Evolutionary conservation across 2,113 vertebrate species (phyloP), one percentile per base, ranked within the genome.

Genomic region (Notechis scutatus): DNA sequence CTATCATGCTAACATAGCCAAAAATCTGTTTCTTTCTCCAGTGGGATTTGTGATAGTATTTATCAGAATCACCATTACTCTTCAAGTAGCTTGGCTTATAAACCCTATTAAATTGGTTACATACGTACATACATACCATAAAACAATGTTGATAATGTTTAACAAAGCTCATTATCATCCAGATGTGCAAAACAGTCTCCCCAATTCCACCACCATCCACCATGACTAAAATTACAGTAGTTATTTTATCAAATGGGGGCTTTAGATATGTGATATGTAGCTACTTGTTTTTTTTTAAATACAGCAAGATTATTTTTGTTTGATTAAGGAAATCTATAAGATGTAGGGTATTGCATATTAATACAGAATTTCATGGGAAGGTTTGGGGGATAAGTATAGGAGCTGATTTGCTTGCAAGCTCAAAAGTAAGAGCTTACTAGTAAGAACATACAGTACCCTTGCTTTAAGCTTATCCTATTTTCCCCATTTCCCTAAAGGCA

Each of bases 11-110:
- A 56, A 61, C 23, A 21, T 56, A 0, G 64, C 74, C n/a, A 47
- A 94, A 87, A 56, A 8, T 89, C 52, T 87, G 90, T 59, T 3
- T 64, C 39, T 50, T 93, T 29, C 86, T 69, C 94, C 54, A 69
- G 4, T 23, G 87, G 93, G 34, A 95, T 26, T 92, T 92, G 21
- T 55, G n/a, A 74, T 55, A 69, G 29, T 91, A 56, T 54, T 39
- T 47, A 86, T 91, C 24, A 86, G 57, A 86, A 34, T 69, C 7
- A 23, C 10, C 1, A 86, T 45, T 29, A 26, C 8, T 85, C 7
- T 85, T 52, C 56, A 52, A 15, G 24, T 87, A 87, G 18, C 47
- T 42, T 52, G 9, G 3, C 34, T n/a, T 85, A 45, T 39, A 57
- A 18, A 54, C 20, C 39, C 42, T 59, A 57, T 88, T 57, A 57